Evolutionary conservation across 30 jellyfish, hydroid and myxozoan genomes (phyloP).

Genomic region (Turritopsis dohrnii): DNA sequence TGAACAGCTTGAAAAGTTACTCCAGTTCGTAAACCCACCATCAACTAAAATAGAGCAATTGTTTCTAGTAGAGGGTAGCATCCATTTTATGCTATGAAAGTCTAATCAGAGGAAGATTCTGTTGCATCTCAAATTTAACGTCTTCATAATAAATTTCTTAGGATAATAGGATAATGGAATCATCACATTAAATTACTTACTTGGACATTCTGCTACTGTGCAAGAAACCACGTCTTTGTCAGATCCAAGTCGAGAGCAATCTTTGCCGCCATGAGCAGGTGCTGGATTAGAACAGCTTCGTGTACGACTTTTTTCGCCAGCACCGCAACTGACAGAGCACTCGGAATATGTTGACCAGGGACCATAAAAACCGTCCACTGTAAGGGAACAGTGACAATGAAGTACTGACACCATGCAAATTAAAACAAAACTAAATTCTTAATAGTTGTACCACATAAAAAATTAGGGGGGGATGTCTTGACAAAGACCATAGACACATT

Average conservation of each 20-base stretch:
- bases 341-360: conserved; percentile 31
- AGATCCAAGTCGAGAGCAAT: conserved; percentile 29
- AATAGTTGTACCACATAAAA: no score
- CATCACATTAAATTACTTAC: no score
- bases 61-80: not conserved
- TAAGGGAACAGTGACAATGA: not conserved
- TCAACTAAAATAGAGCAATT: not conserved
- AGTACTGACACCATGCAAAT: not conserved
- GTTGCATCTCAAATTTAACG: not conserved
- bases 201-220: conserved; percentile 36
- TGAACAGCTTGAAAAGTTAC: not conserved
- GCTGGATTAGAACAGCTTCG: conserved; percentile 31
- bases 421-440: not conserved
- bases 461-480: no score
- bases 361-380: conserved; percentile 34
- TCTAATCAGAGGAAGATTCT: not conserved
- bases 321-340: conserved; percentile 36
- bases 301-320: conserved; percentile 21
- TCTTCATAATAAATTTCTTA: no score
- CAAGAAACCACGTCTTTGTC: conserved; percentile 14
- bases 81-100: not conserved
- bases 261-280: conserved; percentile 28
- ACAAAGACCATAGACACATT: no score
- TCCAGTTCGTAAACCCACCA: conserved; percentile 18
- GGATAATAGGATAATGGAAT: no score